Percentiles rank a stretch among this genome's conserved stretches.
Evolutionary conservation across 2,888 invertebrate species (phyloP).

Genomic region (Parnassius glacialis): DNA sequence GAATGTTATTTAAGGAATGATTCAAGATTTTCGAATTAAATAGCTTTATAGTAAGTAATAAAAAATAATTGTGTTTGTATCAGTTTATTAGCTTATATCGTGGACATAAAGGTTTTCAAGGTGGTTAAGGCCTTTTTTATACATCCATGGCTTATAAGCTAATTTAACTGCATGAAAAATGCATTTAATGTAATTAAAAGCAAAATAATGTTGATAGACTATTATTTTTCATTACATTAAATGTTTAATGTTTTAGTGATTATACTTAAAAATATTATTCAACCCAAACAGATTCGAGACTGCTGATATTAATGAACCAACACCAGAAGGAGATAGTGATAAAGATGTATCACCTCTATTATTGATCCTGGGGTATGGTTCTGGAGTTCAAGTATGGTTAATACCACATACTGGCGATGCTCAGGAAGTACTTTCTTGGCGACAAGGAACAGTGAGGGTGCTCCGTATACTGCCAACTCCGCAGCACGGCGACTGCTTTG

Average conservation of each 20-base stretch:
- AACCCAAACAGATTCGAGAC: constrained; percentile 86
- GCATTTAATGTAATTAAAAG: no score
- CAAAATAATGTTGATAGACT: background rate
- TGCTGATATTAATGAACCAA: constrained; percentile 90
- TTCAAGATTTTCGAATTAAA: no score
- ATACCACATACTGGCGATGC: constrained; percentile 95
- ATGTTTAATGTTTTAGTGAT: background rate
- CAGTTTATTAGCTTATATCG: no score
- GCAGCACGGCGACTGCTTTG: constrained; percentile 86
- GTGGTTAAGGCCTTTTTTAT: no score
- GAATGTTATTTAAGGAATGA: no score
- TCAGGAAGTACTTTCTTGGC: constrained; percentile 95
- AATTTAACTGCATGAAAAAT: no score
- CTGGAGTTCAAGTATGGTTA: constrained; percentile 88
- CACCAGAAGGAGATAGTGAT: constrained; percentile 85
- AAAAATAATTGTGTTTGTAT: no score
- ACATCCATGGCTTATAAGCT: no score
- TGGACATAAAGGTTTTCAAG: no score
- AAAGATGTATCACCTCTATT: constrained; percentile 89
- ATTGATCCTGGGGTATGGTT: constrained; percentile 86
- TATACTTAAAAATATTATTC: no score
- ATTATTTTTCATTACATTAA: background rate
- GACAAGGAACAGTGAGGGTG: constrained; percentile 92
- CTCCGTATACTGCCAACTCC: constrained; percentile 93
- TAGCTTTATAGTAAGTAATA: no score